Evolutionary conservation across 2,888 invertebrate genomes (phyloP).

Genomic region (Macaria notata): DNA sequence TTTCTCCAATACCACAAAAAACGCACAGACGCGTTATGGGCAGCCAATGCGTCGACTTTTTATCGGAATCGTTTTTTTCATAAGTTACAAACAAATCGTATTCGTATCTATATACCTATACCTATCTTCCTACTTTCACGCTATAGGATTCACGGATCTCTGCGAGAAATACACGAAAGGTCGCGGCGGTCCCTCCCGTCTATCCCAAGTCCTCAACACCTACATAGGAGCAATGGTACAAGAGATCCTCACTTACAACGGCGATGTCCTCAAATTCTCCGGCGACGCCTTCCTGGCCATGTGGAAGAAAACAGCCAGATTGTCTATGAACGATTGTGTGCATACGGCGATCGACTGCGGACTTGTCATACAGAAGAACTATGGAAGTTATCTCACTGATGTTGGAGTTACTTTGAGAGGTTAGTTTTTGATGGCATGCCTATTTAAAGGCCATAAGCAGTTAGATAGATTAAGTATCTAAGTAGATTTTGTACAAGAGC

Average conservation of each 20-base stretch:
- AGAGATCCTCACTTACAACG: constrained; percentile 84
- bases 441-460: no score
- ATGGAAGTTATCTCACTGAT: constrained; percentile 83
- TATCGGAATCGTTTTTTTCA: no score
- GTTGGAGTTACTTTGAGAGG: constrained; percentile 83
- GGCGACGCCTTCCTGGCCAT: constrained; percentile 86
- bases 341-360: constrained; percentile 86
- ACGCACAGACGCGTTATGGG: no score
- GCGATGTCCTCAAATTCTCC: constrained; percentile 86
- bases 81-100: no score
- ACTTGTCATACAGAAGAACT: constrained; percentile 85
- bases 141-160: constrained; percentile 83
- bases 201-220: constrained; percentile 86
- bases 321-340: constrained; percentile 82
- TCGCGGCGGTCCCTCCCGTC: constrained; percentile 85
- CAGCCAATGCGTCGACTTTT: no score
- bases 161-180: constrained; percentile 85
- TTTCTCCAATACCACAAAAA: no score
- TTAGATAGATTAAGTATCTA: no score
- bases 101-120: no score
- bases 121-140: background rate
- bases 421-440: constrained; percentile 37
- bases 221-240: constrained; percentile 89
- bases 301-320: constrained; percentile 82
- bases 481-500: no score